Percentiles rank a stretch among this genome's conserved stretches.
Evolutionary conservation across 2,113 vertebrate genomes (phyloP).

Genomic region (Zootoca vivipara): DNA sequence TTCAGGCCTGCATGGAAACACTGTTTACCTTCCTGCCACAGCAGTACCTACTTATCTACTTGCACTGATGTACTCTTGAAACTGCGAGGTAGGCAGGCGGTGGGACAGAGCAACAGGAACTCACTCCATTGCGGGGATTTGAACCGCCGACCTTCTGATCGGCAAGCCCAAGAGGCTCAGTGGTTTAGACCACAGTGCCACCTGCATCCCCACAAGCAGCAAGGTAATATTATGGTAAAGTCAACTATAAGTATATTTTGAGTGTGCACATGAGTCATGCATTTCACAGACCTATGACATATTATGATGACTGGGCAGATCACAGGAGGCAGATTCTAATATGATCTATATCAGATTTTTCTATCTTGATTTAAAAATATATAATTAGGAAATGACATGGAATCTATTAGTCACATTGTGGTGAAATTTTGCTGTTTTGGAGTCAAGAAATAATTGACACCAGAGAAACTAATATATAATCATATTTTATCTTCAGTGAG

Average conservation of each 20-base stretch:
- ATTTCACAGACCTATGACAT: constrained; percentile 3
- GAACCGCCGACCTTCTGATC: no score
- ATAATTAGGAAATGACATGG: not conserved
- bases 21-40: no score
- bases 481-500: constrained; percentile 1
- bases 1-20: no score
- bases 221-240: not conserved
- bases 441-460: not conserved
- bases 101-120: no score
- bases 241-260: not conserved
- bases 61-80: no score
- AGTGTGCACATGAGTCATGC: not conserved
- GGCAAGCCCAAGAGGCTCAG: no score
- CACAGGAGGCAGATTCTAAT: not conserved
- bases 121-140: no score
- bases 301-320: not conserved
- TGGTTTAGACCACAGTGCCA: no score
- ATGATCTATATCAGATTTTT: constrained; percentile 18
- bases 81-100: no score
- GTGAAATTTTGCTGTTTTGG: constrained; percentile 7
- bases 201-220: no score
- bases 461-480: not conserved
- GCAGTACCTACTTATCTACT: no score
- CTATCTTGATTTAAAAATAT: constrained; percentile 13
- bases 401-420: not conserved